phyloP scores from a whole-genome alignment of 1,140 invertebrate genomes.

The Eueides isabella region DNA sequence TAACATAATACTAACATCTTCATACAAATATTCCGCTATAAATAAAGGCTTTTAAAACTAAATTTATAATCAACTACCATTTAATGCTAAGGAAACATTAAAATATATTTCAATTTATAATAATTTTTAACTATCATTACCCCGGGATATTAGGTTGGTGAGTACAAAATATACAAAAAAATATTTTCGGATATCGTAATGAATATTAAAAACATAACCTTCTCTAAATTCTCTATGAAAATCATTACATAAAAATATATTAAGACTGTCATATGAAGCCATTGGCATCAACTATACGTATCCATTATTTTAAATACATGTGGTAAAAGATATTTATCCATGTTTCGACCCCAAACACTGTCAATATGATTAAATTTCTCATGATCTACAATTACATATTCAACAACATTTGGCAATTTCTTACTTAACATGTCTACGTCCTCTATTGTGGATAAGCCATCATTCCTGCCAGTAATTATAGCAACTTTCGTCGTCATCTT shows the following conservation, averaged over 20 bases:
- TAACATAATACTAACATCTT: neutral
- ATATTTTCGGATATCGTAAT: too few species aligned
- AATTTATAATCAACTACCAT: too few species aligned
- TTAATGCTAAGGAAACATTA: too few species aligned
- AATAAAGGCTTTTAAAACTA: too few species aligned
- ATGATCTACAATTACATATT: conserved; percentile 43
- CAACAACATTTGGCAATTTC: conserved; percentile 73
- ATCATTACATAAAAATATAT: too few species aligned
- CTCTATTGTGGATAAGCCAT: conserved; percentile 81
- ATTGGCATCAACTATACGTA: conserved; percentile 27
- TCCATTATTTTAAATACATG: conserved; percentile 46
- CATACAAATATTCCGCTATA: neutral
- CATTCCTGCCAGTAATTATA: conserved; percentile 81
- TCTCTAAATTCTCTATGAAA: too few species aligned
- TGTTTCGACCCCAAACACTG: conserved; percentile 82
- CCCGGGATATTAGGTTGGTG: too few species aligned
- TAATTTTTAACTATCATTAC: too few species aligned
- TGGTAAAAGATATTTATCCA: conserved; percentile 64
- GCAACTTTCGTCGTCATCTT: conserved; percentile 83
- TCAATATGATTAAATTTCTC: conserved; percentile 74
- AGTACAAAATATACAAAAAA: too few species aligned
- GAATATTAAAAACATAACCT: too few species aligned
- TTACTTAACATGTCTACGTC: conserved; percentile 74
- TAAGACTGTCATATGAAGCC: too few species aligned
- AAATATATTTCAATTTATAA: too few species aligned